Percentiles rank a stretch among this genome's conserved stretches.
These are phyloP conservation scores for Todiramphus chloris DNA, from an alignment of 2,113 vertebrate genomes.

Conservation along the genomic window DNA sequence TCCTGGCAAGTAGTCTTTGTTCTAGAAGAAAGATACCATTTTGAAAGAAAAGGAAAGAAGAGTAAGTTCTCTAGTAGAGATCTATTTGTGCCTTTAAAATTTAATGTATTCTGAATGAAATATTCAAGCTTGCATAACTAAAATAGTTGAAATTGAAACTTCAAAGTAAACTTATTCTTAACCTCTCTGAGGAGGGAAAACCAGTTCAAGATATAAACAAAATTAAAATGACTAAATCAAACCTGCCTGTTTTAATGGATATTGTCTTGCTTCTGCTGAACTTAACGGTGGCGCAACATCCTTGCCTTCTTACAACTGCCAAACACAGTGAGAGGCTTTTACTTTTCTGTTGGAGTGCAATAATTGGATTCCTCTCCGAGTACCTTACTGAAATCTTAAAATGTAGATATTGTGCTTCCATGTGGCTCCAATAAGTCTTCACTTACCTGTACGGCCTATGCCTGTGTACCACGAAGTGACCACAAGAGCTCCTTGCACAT, in stretches of 20 bases:
- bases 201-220: constrained; percentile 25
- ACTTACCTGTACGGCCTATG: background rate
- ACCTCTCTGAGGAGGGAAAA: background rate
- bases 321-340: background rate
- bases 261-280: background rate
- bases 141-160: constrained; percentile 19
- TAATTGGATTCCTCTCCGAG: background rate
- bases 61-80: background rate
- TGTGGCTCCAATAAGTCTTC: background rate
- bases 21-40: background rate
- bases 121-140: constrained; percentile 26
- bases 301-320: background rate
- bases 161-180: constrained; percentile 51
- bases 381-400: background rate
- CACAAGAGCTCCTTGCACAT: background rate
- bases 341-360: background rate
- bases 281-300: background rate
- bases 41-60: background rate
- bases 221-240: constrained; percentile 5
- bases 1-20: background rate
- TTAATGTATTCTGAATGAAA: constrained; percentile 36
- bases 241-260: background rate
- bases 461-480: background rate
- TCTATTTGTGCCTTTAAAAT: constrained; percentile 11
- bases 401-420: background rate